Evolutionary conservation across 2,797 vertebrate genomes (phyloP).

Genomic region (Eleutherodactylus coqui): DNA sequence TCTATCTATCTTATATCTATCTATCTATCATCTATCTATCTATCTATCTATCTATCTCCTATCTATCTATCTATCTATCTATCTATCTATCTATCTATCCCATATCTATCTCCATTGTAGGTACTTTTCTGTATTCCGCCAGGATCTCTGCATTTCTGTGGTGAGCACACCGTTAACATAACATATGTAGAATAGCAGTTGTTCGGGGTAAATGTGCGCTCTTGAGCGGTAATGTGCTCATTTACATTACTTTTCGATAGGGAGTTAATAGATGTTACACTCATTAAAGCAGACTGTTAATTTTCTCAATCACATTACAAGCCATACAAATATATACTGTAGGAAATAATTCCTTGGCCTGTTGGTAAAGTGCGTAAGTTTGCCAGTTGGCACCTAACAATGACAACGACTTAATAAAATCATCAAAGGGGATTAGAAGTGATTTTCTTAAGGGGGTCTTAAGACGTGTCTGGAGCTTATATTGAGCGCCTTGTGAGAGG

Average conservation of each 20-base stretch:
- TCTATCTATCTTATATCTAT: neutral
- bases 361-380: slow-evolving; percentile 71
- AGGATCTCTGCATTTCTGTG: neutral
- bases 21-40: neutral
- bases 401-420: slow-evolving; percentile 88
- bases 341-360: slow-evolving; percentile 73
- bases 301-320: slow-evolving; percentile 74
- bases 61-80: neutral
- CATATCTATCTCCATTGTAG: neutral
- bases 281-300: slow-evolving; percentile 79
- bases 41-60: neutral
- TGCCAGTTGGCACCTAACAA: slow-evolving; percentile 83
- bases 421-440: slow-evolving; percentile 88
- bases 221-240: slow-evolving; percentile 27
- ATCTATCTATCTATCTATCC: neutral
- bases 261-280: slow-evolving; percentile 68
- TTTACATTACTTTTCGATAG: slow-evolving; percentile 25
- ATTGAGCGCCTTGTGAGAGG: slow-evolving; percentile 69
- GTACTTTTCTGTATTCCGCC: neutral
- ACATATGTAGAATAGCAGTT: slow-evolving; percentile 28
- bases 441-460: slow-evolving; percentile 83
- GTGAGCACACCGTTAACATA: neutral
- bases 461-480: slow-evolving; percentile 73
- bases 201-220: slow-evolving; percentile 32
- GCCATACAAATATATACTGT: slow-evolving; percentile 67